phyloP scores from a whole-genome alignment of 2,888 invertebrate species.

The Andrena minutula region DNA sequence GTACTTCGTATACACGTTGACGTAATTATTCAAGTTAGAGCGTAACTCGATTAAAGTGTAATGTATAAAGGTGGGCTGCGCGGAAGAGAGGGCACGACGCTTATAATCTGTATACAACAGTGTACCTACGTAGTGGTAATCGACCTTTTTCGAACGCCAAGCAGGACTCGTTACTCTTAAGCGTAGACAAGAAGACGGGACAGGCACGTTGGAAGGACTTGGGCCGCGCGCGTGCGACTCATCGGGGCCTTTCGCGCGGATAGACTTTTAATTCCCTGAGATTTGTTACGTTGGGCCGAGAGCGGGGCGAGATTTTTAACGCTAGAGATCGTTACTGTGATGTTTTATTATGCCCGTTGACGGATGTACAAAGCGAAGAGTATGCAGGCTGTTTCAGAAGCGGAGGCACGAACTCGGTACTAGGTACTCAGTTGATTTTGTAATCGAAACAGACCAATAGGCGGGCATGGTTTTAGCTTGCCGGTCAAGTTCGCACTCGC shows the following conservation, averaged over 20 bases:
- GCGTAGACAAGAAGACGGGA: not conserved
- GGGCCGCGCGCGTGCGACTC: slow-evolving; percentile 5
- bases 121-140: slow-evolving; percentile 72
- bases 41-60: slow-evolving; percentile 70
- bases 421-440: not conserved
- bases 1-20: slow-evolving; percentile 77
- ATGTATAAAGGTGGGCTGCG: slow-evolving; percentile 55
- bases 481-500: not conserved
- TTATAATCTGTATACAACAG: slow-evolving; percentile 76
- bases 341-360: slow-evolving; percentile 33
- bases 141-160: slow-evolving; percentile 74
- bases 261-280: slow-evolving; percentile 28
- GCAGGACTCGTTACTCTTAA: slow-evolving; percentile 51
- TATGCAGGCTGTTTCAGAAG: not conserved
- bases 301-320: slow-evolving; percentile 9
- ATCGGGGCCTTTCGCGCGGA: slow-evolving; percentile 35
- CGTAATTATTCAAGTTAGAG: slow-evolving; percentile 68
- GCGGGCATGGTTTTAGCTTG: no score
- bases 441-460: no score
- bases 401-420: not conserved
- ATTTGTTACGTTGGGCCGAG: slow-evolving; percentile 22
- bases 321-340: slow-evolving; percentile 42
- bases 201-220: not conserved
- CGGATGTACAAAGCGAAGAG: slow-evolving; percentile 16
- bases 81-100: slow-evolving; percentile 61